phyloP scores from a whole-genome alignment of 2,888 invertebrate genomes.

The Malthinus flaveolus region DNA sequence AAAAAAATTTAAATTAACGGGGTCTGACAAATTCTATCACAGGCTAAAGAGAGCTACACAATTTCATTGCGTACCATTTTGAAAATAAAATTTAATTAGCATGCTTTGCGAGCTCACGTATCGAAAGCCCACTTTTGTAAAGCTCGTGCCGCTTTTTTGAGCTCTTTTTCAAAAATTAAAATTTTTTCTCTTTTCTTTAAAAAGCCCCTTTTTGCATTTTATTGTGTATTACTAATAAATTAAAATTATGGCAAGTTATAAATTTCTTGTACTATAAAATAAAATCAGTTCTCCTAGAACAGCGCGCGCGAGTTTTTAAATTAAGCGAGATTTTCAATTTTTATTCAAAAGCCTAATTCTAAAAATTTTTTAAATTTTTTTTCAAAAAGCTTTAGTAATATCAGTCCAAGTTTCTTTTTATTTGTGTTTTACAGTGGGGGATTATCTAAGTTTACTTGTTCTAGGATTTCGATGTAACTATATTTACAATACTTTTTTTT shows the following conservation, averaged over 20 bases:
- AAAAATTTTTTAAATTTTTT: slow-evolving; percentile 27
- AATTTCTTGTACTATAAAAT: slow-evolving; percentile 48
- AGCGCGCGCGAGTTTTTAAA: slow-evolving; percentile 24
- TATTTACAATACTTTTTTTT: slow-evolving; percentile 37
- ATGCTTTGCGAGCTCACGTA: no score
- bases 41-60: slow-evolving; percentile 51
- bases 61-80: slow-evolving; percentile 22
- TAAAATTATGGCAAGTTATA: slow-evolving; percentile 47
- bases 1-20: slow-evolving; percentile 31
- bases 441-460: slow-evolving; percentile 31
- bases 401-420: slow-evolving; percentile 48
- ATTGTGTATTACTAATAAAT: slow-evolving; percentile 28
- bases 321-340: slow-evolving; percentile 19
- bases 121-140: no score
- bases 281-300: slow-evolving; percentile 26
- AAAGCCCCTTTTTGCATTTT: slow-evolving; percentile 16
- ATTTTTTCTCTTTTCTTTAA: no score
- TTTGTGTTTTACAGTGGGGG: slow-evolving; percentile 40
- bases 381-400: slow-evolving; percentile 43
- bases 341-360: background rate
- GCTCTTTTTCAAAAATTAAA: background rate
- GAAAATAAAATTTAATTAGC: background rate
- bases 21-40: slow-evolving; percentile 47
- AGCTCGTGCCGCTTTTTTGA: background rate
- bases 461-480: slow-evolving; percentile 35